phyloP scores from a whole-genome alignment of 1,140 invertebrate genomes.

The Zaprionus taronus region DNA sequence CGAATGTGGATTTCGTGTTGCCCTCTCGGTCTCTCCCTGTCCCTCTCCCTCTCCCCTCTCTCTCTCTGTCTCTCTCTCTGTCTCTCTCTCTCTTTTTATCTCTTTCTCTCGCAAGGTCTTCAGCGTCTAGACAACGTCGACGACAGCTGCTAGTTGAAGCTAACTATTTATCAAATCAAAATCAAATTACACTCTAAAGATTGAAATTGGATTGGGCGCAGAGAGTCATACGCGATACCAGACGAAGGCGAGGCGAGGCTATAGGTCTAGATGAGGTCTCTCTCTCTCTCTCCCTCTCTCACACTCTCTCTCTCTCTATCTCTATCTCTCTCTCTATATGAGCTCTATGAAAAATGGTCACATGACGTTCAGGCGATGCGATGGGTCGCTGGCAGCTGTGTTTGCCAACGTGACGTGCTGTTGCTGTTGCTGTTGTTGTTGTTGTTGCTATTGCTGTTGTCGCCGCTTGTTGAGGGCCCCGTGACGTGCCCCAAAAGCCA shows the following conservation, averaged over 20 bases:
- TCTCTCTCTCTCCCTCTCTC: too few species aligned
- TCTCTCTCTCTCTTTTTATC: background rate
- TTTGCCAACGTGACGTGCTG: constrained; percentile 56
- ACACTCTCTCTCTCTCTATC: too few species aligned
- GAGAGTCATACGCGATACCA: constrained; percentile 5
- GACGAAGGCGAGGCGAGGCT: too few species aligned
- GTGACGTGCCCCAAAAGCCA: constrained; percentile 58
- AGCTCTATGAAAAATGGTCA: constrained; percentile 71
- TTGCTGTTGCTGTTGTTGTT: background rate
- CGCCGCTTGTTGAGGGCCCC: constrained; percentile 20
- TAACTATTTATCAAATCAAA: constrained; percentile 49
- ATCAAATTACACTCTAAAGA: constrained; percentile 37
- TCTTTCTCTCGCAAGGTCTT: background rate
- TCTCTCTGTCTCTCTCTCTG: background rate
- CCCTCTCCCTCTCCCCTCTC: background rate
- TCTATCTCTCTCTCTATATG: background rate
- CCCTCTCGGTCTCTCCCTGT: background rate
- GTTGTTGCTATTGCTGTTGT: background rate
- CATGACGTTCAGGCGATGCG: constrained; percentile 52
- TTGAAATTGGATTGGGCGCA: constrained; percentile 1
- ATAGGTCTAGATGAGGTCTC: background rate
- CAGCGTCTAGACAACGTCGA: constrained; percentile 5
- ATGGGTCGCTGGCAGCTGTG: constrained; percentile 69
- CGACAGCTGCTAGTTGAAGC: constrained; percentile 34
- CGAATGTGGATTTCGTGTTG: constrained; percentile 12